Base-by-base conservation (phyloP, 2,888 invertebrate species). In the Lymantria dispar region DNA sequence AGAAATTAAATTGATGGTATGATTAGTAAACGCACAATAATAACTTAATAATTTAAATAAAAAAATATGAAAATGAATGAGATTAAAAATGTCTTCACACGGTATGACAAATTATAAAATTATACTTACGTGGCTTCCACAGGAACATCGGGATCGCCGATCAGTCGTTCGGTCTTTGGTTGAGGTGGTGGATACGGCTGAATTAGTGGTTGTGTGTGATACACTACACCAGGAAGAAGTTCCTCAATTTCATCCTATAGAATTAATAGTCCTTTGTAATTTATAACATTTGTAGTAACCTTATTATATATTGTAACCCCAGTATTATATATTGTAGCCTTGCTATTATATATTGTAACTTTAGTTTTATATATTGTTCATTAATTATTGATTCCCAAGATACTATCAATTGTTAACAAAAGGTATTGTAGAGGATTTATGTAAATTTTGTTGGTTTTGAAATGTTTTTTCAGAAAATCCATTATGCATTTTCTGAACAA, bases 61-160 rank as follows among this genome's bases (percentile, higher is more conserved):
- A 1, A 11, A 36, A 36, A 9, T n/a, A 9, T 36, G 22, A 22
- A 22, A 22, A 22, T 22, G 22, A 22, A 22, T 3, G 12, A 39
- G 22, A 13, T 22, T 30, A 1, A 42, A n/a, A 29, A 47, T 54
- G 64, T 61, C 61, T 64, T 58, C 61, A 67, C 68, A 61, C 61
- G 51, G 14, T 31, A 43, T 0, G 14, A 48, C 22, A 50, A 52
- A 51, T 41, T 50, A 56, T 38, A 13, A 37, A 10, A 47, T 50
- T 30, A 14, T 44, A 94, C 95, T 95, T 93, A 96, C 96, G 95
- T 95, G 74, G 95, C 95, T 80, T 95, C 95, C 0, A 95, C 95
- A 0, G 96, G 95, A 1, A 95, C 93, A 45, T 94, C 93, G 13
- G 94, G 94, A 58, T 95, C 94, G 0, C 94, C 95, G 42, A 95